Evolutionary conservation across 2,113 vertebrate species (phyloP).

Genomic region (Eolophus roseicapilla): DNA sequence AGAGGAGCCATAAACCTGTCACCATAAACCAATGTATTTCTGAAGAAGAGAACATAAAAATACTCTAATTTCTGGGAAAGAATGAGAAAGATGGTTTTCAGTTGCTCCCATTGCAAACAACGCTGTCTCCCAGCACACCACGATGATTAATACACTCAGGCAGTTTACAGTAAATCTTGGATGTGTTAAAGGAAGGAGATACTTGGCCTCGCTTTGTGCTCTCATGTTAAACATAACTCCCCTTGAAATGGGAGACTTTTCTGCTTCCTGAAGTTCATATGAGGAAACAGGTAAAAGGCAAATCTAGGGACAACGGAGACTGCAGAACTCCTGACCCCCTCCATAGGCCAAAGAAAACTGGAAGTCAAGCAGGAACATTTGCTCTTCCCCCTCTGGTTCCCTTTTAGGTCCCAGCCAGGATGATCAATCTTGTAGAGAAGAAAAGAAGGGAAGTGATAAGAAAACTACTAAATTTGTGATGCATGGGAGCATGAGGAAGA

Average conservation of each 20-base stretch:
- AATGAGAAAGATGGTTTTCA: neutral
- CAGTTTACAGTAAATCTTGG: neutral
- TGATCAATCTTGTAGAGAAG: neutral
- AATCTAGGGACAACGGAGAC: neutral
- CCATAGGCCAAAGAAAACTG: neutral
- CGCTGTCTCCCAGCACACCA: fast-evolving
- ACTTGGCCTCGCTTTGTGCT: fast-evolving
- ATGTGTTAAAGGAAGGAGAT: neutral
- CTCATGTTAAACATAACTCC: neutral
- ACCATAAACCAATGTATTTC: neutral
- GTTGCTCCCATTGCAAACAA: neutral
- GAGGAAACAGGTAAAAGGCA: neutral
- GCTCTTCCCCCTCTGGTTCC: neutral
- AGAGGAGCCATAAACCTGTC: neutral
- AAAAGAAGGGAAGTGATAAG: neutral
- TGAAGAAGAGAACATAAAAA: neutral
- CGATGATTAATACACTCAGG: neutral
- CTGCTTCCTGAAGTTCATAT: neutral
- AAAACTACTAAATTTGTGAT: neutral
- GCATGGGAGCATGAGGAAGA: neutral
- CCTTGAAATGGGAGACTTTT: neutral
- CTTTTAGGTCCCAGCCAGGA: neutral
- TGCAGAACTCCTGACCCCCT: neutral
- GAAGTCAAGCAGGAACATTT: neutral
- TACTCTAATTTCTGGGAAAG: neutral